Base-by-base conservation (phyloP, 2,888 invertebrate species). In the Tiphia femorata region DNA sequence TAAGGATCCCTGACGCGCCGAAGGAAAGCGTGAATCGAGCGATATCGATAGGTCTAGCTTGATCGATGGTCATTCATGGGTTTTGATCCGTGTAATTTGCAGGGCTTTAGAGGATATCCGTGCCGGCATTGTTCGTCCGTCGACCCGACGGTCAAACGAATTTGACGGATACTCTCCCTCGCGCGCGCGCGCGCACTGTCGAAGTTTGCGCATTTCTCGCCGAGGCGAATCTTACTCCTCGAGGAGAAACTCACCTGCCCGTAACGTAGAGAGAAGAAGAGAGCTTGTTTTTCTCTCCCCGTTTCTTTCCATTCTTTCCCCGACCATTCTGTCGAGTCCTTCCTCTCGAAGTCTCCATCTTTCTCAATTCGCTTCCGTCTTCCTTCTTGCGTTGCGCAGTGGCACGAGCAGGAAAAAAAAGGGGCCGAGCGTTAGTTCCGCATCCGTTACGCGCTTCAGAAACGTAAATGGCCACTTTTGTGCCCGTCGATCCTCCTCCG, bases 51-150 rank as follows among this genome's bases (percentile, higher is more conserved):
- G n/a, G n/a, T n/a, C n/a, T n/a, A 52, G 38, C 49, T 54, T 82
- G 82, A 82, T 82, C 79, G 82, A 83, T 83, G 73, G 79, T 67
- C 67, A 82, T 83, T 82, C 68, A 68, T 62, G 72, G 61, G 60
- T 63, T 61, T 68, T 77, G 82, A 81, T 79, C 81, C 82, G 74
- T 81, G 72, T 80, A 78, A 82, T 76, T 82, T 76, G 64, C 58
- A n/a, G 43, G 43, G 58, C 59, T 64, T 47, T 58, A 70, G 67
- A 60, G 70, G 57, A 70, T 70, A 52, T 41, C 37, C 41, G 44
- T 53, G 17, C 56, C 52, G n/a, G n/a, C 30, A 70, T 70, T 70
- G 67, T 81, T 60, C 70, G 55, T 58, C 72, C 75, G 80, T 80
- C 77, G 33, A 33, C 12, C 14, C 54, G 56, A 30, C 64, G 54